Base-by-base conservation (phyloP, 2,797 vertebrate species). In the Limnodromus scolopaceus region DNA sequence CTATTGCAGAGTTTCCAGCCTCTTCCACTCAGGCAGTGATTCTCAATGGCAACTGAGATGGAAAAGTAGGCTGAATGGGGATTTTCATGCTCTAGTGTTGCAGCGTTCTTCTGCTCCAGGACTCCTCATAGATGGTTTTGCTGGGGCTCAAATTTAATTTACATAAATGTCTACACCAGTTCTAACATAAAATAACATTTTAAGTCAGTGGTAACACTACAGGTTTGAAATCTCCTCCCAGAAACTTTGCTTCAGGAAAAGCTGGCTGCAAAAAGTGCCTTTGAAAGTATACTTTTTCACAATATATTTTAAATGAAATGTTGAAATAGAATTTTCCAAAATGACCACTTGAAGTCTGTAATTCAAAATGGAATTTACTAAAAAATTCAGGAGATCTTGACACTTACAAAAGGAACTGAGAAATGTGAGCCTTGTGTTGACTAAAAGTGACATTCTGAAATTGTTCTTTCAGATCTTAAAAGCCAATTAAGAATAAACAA, bases 401-500 rank as follows among this genome's bases (percentile, higher is more conserved):
- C 64, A 72, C 55, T 84, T 82, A 66, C 22, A 85, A 87, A 86
- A 92, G 41, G 23, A 43, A 53, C 75, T 48, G 55, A 87, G 90
- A 91, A 84, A 77, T 89, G 45, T 28, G 38, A 93, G 68, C 41
- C 38, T 63, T 55, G n/a, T 87, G 68, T 78, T 94, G 74, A 91
- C 86, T 95, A 36, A 74, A 89, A 79, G 49, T 89, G 90, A 87
- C 81, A 80, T 89, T 92, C 75, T 94, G 80, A 95, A 96, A 93
- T 87, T 89, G 75, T 89, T 89, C 68, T 89, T 34, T 94, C 58
- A 80, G 70, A 94, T 46, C 90, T 92, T 93, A 89, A 97, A 94
- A 95, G 75, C 38, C 80, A 93, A 86, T 94, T 95, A 94, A 94
- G 80, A 92, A 93, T 63, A 96, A 97, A 96, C 68, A 92, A 87